Percentiles rank a stretch among this genome's conserved stretches.
phyloP scores from a whole-genome alignment of 2,797 vertebrate species.

The Sebastes nivosus region DNA sequence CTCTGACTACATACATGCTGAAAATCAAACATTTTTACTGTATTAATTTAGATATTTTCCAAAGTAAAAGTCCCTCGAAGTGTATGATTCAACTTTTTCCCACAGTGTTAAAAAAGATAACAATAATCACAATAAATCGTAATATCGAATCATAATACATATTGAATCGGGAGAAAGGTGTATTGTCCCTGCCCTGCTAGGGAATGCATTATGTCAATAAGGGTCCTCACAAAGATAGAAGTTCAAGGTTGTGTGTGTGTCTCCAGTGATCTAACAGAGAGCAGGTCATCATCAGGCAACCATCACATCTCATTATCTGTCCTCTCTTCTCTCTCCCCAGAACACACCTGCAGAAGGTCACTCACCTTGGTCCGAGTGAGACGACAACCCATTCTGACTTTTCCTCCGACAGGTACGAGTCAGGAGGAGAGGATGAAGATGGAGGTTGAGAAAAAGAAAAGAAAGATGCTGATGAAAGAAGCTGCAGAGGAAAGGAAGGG shows the following conservation, averaged over 20 bases:
- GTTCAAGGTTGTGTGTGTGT: not conserved
- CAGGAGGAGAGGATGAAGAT: not conserved
- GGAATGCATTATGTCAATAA: too few relatives aligned
- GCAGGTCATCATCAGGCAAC: slow-evolving; percentile 27
- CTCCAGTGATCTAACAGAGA: not conserved
- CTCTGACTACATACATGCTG: too few relatives aligned
- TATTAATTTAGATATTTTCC: too few relatives aligned
- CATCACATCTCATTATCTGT: slow-evolving; percentile 23
- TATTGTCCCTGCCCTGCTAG: too few relatives aligned
- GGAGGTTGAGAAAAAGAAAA: not conserved
- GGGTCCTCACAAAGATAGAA: too few relatives aligned
- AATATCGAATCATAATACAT: too few relatives aligned
- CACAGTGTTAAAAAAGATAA: too few relatives aligned
- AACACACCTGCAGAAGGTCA: slow-evolving; percentile 45
- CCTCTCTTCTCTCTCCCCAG: not conserved
- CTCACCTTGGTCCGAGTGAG: slow-evolving; percentile 72
- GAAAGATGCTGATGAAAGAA: not conserved
- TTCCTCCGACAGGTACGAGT: not conserved
- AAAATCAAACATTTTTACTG: too few relatives aligned
- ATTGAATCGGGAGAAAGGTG: too few relatives aligned
- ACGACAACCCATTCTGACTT: slow-evolving; percentile 69
- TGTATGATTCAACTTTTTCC: too few relatives aligned
- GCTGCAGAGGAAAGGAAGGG: slow-evolving; percentile 4
- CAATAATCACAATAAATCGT: too few relatives aligned
- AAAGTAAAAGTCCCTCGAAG: too few relatives aligned